These are phyloP conservation scores for Dipus sagitta DNA, from an alignment of 2,797 vertebrate genomes.

Conservation along the genomic window DNA sequence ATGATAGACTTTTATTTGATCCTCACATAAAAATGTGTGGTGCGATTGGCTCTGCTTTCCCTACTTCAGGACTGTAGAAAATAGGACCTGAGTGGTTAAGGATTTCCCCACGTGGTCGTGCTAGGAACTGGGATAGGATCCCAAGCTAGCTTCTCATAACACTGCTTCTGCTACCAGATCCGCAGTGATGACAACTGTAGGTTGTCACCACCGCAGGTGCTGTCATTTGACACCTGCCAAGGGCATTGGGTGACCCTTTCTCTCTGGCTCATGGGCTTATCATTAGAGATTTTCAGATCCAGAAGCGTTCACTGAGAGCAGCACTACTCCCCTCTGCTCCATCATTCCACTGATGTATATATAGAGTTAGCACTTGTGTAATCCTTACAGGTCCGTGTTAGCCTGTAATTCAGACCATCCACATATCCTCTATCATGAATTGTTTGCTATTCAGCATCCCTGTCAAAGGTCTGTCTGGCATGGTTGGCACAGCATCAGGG, in stretches of 20 bases:
- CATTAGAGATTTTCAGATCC: not conserved
- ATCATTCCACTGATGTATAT: not conserved
- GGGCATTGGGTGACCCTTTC: too few relatives aligned
- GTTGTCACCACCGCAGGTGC: fast-evolving
- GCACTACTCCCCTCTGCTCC: not conserved
- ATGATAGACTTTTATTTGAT: not conserved
- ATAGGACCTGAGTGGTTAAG: not conserved
- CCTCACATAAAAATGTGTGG: not conserved
- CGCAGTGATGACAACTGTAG: not conserved
- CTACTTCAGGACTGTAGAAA: not conserved
- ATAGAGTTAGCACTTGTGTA: not conserved
- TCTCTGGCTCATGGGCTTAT: too few relatives aligned
- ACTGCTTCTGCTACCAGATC: fast-evolving
- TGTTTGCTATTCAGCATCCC: not conserved
- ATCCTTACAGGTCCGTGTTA: not conserved
- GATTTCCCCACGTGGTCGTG: not conserved
- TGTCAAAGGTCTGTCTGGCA: not conserved
- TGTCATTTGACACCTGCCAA: not conserved
- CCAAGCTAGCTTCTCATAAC: not conserved
- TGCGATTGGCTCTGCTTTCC: not conserved
- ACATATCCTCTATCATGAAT: not conserved
- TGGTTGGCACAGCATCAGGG: not conserved
- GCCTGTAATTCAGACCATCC: not conserved
- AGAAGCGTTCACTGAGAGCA: too few relatives aligned
- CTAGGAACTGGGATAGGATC: not conserved